Evolutionary conservation across 2,797 vertebrate genomes (phyloP), one percentile per base, ranked within the genome.

Genomic region (Danio albolineatus): DNA sequence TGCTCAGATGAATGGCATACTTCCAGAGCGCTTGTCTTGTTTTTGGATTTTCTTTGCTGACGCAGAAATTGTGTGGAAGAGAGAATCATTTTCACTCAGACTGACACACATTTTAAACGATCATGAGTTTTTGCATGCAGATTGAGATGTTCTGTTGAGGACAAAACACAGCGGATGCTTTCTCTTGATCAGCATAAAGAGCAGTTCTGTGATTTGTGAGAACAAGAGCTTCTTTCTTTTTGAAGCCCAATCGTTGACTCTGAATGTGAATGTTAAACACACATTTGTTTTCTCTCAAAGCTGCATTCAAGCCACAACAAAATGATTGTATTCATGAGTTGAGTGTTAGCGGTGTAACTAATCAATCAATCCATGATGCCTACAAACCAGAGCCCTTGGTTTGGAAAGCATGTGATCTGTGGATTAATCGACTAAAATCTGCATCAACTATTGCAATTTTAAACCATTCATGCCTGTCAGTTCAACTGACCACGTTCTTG

Each of bases 21-120:
- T 10, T 87, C 89, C 90, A 91, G 84, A 89, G 48, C 87, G 85
- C 64, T 92, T 90, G 88, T 88, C 85, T 82, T 91, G 81, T 91
- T 90, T 90, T 90, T 77, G 64, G 64, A 84, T 78, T 78, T 76
- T 86, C 84, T 87, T 70, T 87, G 81, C 83, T 70, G 86, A 89
- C 84, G 85, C 81, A 84, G 83, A 79, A 65, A 60, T 84, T 85
- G 82, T 86, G 80, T 64, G 79, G 59, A 86, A 80, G 56, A 43
- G 74, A 84, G 78, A 85, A 80, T 81, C 62, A 83, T 43, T 41
- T 67, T 72, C 19, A 41, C 28, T 8, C 21, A 66, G 44, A 8
- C 51, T 72, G 73, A 56, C 21, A 76, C 61, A 69, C 13, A 77
- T 80, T 74, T 78, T 73, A 49, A 57, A 78, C 72, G 61, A 57